Percentiles rank a stretch among this genome's conserved stretches.
Conservation (phyloP, 2,797 vertebrate genomes). For the Schizothorax lantsangensis region DNA sequence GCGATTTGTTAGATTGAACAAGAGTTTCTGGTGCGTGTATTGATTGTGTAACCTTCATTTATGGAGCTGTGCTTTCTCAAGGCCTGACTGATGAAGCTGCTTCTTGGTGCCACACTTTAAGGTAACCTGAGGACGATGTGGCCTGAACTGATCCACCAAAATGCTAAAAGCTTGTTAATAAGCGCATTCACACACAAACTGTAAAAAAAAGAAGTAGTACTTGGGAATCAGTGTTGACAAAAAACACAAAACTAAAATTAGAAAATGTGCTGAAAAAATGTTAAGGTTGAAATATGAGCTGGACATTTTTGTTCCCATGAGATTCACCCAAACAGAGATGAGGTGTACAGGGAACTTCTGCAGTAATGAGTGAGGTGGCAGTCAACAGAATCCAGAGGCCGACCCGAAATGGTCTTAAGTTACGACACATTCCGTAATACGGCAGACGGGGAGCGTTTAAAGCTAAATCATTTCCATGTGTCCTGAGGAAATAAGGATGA, state of each 20-base stretch:
- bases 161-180: not conserved
- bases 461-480: conserved; percentile 42
- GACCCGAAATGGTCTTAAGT: conserved; percentile 10
- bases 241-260: not conserved
- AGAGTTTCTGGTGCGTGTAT: conserved; percentile 21
- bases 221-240: not conserved
- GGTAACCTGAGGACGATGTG: not conserved
- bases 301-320: not conserved
- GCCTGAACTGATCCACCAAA: conserved; percentile 12
- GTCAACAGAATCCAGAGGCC: conserved; percentile 6
- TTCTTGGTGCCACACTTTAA: not conserved
- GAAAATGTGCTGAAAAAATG: not conserved
- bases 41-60: conserved; percentile 32
- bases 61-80: conserved; percentile 21
- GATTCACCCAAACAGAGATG: not conserved
- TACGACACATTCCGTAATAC: conserved; percentile 42
- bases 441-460: conserved; percentile 32
- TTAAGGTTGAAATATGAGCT: not conserved
- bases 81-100: not conserved
- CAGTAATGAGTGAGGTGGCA: conserved; percentile 17
- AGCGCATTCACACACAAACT: not conserved
- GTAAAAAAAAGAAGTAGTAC: not conserved
- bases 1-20: conserved; percentile 26
- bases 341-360: not conserved
- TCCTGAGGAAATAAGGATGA: conserved; percentile 28